phyloP scores from a whole-genome alignment of 2,113 vertebrate genomes.

The Felis catus region DNA sequence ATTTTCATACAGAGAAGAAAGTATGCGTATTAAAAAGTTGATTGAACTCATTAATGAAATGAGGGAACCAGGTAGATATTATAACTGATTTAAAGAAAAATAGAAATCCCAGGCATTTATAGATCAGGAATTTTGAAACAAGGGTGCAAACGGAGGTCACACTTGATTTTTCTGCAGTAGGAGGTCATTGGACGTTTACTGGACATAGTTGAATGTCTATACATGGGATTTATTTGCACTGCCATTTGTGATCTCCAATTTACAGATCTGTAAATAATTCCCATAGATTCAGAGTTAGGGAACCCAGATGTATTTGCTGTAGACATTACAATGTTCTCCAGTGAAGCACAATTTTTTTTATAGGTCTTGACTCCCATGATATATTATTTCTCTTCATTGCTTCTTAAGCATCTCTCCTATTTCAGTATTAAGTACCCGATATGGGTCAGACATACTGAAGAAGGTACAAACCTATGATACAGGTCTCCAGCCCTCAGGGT shows the following conservation, averaged over 20 bases:
- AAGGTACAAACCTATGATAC: fast-evolving
- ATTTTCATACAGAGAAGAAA: neutral
- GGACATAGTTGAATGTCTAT: neutral
- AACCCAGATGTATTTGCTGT: neutral
- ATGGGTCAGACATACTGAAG: neutral
- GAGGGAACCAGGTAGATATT: neutral
- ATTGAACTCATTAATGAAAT: neutral
- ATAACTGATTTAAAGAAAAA: neutral
- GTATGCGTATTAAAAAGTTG: neutral
- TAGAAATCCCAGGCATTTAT: neutral
- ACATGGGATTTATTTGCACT: neutral
- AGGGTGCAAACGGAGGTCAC: fast-evolving
- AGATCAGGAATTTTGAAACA: neutral
- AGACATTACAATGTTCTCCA: neutral
- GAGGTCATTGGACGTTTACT: neutral
- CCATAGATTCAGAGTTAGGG: neutral
- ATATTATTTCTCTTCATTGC: neutral
- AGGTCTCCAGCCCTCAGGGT: neutral
- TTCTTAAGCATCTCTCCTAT: neutral
- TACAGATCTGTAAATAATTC: neutral
- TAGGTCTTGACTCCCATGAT: neutral
- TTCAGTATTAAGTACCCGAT: fast-evolving
- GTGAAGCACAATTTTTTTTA: neutral
- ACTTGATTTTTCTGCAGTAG: no score
- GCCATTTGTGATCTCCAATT: neutral